A percentile compares a stretch with the other conserved stretches of the same genome.
These are phyloP conservation scores for Xyliphius kryptos DNA, from an alignment of 2,113 vertebrate genomes.

Conservation along the genomic window DNA sequence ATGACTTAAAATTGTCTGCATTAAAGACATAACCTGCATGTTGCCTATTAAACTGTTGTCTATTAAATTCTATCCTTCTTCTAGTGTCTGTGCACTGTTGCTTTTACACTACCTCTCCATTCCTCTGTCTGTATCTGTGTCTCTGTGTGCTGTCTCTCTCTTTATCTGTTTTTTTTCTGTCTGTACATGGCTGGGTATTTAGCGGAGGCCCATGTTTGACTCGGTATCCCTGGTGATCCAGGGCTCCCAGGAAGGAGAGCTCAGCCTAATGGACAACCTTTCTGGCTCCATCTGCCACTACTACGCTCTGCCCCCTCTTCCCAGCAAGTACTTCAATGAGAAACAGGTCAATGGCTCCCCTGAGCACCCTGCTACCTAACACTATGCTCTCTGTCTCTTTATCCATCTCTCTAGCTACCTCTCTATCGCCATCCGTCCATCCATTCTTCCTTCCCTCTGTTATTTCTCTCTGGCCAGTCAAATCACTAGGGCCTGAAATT, in stretches of 20 bases:
- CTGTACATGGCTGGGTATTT: constrained; percentile 43
- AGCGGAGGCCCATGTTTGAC: constrained; percentile 95
- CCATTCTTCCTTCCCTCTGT: too few species aligned
- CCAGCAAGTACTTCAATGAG: constrained; percentile 76
- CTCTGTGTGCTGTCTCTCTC: constrained; percentile 17
- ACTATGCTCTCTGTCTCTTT: constrained; percentile 13
- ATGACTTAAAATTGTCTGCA: too few species aligned
- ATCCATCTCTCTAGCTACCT: too few species aligned
- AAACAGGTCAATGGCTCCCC: constrained; percentile 85
- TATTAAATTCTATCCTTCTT: too few species aligned
- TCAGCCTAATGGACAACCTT: constrained; percentile 98
- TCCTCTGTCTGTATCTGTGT: constrained; percentile 20
- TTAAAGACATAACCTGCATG: too few species aligned
- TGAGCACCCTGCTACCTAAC: constrained; percentile 23
- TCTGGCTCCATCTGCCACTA: constrained; percentile 90
- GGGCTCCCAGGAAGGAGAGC: constrained; percentile 92
- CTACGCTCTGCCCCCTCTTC: constrained; percentile 79
- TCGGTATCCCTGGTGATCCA: constrained; percentile 97
- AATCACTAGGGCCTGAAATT: too few species aligned
- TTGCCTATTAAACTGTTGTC: too few species aligned
- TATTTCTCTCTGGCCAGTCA: too few species aligned
- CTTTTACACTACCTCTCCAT: too few species aligned
- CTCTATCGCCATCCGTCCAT: too few species aligned
- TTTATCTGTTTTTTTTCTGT: constrained; percentile 15
- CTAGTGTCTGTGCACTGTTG: too few species aligned